These are phyloP conservation scores for Corythoichthys haematopterus DNA, from an alignment of 2,113 vertebrate species.

Conservation along the genomic window DNA sequence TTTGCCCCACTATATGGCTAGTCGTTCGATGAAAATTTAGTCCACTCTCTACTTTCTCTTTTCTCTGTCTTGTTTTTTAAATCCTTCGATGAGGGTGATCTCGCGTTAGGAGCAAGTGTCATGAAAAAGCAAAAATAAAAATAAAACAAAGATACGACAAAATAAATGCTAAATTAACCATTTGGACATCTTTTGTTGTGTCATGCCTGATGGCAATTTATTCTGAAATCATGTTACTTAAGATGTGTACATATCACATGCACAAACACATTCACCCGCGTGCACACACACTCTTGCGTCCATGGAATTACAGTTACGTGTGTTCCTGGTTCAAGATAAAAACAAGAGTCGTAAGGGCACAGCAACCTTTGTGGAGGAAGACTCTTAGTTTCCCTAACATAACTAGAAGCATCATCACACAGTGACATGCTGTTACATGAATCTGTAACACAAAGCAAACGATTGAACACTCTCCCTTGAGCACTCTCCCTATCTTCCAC, in stretches of 20 bases:
- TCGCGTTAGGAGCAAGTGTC: too few relatives aligned
- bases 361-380: constrained; percentile 23
- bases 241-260: background rate
- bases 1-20: too few relatives aligned
- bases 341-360: constrained; percentile 2
- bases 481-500: constrained; percentile 51
- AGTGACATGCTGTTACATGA: constrained; percentile 32
- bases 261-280: background rate
- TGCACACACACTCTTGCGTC: background rate
- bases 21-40: too few relatives aligned
- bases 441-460: constrained; percentile 40
- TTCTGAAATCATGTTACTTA: background rate
- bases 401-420: constrained; percentile 27
- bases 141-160: too few relatives aligned
- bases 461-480: constrained; percentile 46
- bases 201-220: too few relatives aligned
- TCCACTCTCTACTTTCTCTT: too few relatives aligned
- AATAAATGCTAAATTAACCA: too few relatives aligned
- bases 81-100: too few relatives aligned
- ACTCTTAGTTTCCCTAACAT: constrained; percentile 19
- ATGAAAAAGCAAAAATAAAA: too few relatives aligned
- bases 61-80: too few relatives aligned
- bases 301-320: background rate
- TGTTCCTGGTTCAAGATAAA: background rate
- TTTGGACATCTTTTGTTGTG: too few relatives aligned